Conservation (phyloP, 2,888 invertebrate species). For the Stramonita haemastoma region DNA sequence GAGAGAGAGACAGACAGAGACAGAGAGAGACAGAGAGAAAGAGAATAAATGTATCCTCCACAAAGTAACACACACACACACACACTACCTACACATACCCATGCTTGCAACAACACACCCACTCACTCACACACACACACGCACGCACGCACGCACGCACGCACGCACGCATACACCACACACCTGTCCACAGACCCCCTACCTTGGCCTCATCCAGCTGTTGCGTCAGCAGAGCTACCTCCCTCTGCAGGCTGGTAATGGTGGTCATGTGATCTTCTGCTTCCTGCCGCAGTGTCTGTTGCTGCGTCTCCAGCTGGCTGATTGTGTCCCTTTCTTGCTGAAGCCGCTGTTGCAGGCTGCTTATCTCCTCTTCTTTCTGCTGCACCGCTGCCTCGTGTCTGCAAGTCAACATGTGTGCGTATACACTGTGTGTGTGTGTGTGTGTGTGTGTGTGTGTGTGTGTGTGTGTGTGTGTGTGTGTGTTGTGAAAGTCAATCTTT, state of each 20-base stretch:
- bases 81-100: too few species aligned
- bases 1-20: too few species aligned
- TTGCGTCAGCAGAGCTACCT: constrained; percentile 48
- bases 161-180: too few species aligned
- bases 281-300: constrained; percentile 45
- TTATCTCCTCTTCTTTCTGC: constrained; percentile 51
- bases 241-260: constrained; percentile 41
- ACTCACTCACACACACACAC: too few species aligned
- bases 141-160: too few species aligned
- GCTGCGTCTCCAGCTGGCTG: constrained; percentile 40
- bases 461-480: background rate
- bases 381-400: constrained; percentile 44
- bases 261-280: constrained; percentile 30
- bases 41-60: too few species aligned
- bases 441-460: background rate
- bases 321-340: constrained; percentile 50
- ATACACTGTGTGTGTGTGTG: too few species aligned
- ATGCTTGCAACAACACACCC: too few species aligned
- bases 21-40: too few species aligned
- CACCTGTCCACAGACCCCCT: background rate
- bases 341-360: constrained; percentile 52
- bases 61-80: too few species aligned
- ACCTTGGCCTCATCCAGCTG: constrained; percentile 41
- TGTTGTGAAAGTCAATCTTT: too few species aligned
- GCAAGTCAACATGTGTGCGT: too few species aligned